Evolutionary conservation across 2,797 vertebrate species (phyloP).

Genomic region (Furcifer pardalis): DNA sequence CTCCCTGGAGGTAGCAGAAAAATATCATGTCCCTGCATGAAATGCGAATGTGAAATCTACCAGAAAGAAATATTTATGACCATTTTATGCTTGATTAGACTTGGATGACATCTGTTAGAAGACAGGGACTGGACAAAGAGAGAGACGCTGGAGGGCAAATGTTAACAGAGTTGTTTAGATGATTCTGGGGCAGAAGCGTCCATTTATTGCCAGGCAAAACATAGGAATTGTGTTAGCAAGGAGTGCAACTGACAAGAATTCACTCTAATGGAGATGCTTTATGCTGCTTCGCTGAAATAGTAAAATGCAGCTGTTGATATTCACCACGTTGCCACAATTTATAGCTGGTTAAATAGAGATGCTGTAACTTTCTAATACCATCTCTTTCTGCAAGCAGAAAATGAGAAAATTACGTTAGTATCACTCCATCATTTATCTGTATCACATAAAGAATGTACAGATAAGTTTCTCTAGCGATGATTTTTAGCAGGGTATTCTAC

Average conservation of each 20-base stretch:
- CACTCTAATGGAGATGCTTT: conserved; percentile 70
- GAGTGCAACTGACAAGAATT: conserved; percentile 77
- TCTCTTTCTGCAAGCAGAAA: conserved; percentile 63
- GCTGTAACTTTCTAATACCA: conserved; percentile 54
- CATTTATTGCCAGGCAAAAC: conserved; percentile 83
- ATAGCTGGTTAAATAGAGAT: conserved; percentile 53
- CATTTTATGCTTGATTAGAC: conserved; percentile 99
- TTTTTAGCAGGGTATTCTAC: conserved; percentile 24
- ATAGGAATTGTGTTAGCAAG: conserved; percentile 78
- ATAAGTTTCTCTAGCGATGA: conserved; percentile 54
- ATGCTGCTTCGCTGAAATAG: conserved; percentile 56
- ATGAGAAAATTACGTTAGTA: conserved; percentile 62
- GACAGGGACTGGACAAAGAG: conserved; percentile 92
- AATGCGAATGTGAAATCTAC: conserved; percentile 98
- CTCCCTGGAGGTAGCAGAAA: conserved; percentile 91
- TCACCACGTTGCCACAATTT: conserved; percentile 56
- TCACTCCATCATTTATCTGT: conserved; percentile 46
- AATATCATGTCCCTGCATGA: conserved; percentile 94
- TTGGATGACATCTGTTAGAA: conserved; percentile 95
- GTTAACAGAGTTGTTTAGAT: conserved; percentile 90
- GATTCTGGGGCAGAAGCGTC: conserved; percentile 78
- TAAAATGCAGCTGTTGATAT: conserved; percentile 67
- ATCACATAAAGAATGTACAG: not conserved
- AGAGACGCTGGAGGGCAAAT: conserved; percentile 85
- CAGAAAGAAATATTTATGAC: conserved; percentile 99